These are phyloP conservation scores for Bombus haemorrhoidalis DNA, from an alignment of 1,140 invertebrate genomes.

Conservation along the genomic window DNA sequence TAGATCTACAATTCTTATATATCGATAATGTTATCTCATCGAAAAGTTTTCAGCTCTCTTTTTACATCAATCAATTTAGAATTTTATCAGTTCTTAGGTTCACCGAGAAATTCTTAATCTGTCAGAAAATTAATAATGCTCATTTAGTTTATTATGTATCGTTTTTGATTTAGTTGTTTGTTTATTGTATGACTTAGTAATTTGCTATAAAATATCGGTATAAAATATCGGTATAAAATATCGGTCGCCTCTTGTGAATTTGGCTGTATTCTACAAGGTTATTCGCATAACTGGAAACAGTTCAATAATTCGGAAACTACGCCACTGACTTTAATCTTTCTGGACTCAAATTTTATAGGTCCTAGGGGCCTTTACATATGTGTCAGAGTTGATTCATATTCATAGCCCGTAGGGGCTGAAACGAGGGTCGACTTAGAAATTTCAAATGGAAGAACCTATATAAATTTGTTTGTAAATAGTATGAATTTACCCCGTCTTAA, in stretches of 20 bases:
- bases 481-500: neutral
- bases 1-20: too few relatives aligned
- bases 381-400: constrained; percentile 7
- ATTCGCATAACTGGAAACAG: neutral
- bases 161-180: too few relatives aligned
- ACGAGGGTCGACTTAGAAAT: neutral
- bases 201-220: neutral
- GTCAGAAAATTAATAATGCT: too few relatives aligned
- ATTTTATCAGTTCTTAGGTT: neutral
- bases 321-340: neutral
- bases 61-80: neutral
- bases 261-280: neutral
- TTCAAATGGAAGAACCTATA: neutral
- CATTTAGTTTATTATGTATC: too few relatives aligned
- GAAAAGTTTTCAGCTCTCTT: neutral
- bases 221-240: neutral
- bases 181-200: neutral
- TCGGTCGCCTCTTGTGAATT: neutral
- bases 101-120: too few relatives aligned
- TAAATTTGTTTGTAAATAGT: neutral
- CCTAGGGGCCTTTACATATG: neutral
- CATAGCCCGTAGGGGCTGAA: neutral
- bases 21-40: neutral
- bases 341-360: neutral
- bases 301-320: neutral